Percentiles rank a stretch among this genome's conserved stretches.
These are phyloP conservation scores for Jaculus jaculus DNA, from an alignment of 2,113 vertebrate species.

Conservation along the genomic window DNA sequence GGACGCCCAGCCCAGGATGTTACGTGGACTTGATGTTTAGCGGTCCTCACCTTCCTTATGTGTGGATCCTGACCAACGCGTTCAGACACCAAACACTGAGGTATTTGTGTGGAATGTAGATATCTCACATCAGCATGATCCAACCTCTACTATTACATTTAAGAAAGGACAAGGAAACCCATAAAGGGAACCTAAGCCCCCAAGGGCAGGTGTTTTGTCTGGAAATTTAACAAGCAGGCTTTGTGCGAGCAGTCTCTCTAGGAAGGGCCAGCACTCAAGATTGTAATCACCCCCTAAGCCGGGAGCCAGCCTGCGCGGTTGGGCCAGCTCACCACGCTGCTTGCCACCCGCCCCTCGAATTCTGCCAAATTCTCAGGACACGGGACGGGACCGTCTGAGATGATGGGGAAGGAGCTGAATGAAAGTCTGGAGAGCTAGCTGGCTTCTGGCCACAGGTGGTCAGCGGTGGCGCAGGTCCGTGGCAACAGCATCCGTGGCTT, in stretches of 20 bases:
- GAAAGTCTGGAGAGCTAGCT: background rate
- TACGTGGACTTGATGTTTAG: background rate
- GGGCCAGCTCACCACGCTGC: background rate
- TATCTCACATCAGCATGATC: conserved; percentile 34
- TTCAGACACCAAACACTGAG: background rate
- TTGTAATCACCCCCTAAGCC: conserved; percentile 9
- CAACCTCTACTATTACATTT: conserved; percentile 71
- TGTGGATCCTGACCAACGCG: background rate
- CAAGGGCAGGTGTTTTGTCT: conserved; percentile 68
- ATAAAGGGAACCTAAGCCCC: conserved; percentile 63
- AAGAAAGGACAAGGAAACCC: conserved; percentile 65
- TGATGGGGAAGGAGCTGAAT: background rate
- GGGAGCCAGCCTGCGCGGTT: background rate
- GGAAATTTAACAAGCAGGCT: conserved; percentile 73
- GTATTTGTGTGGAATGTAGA: conserved; percentile 58
- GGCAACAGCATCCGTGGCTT: background rate
- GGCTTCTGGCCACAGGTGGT: background rate
- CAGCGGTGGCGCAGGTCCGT: background rate
- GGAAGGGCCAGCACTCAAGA: conserved; percentile 58
- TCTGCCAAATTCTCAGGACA: background rate
- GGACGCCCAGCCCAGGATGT: background rate
- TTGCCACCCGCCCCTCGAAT: background rate
- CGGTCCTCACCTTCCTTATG: background rate
- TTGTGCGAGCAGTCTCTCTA: conserved; percentile 60
- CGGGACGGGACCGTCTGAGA: background rate